Conservation (phyloP, 2,113 vertebrate genomes). For the Todiramphus chloris region DNA sequence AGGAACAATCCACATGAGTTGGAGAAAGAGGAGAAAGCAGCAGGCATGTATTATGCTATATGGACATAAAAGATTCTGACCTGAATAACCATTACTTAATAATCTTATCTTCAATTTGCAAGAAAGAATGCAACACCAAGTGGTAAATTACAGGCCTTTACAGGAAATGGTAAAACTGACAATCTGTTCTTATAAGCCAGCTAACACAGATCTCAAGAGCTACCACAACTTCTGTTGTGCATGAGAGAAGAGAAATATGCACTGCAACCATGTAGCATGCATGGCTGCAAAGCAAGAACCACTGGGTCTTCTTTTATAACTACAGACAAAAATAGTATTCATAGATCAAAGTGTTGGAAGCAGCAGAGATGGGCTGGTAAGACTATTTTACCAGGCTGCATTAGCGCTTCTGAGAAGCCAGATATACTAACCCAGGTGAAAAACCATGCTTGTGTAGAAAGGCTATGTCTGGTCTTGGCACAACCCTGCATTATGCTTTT, state of each 20-base stretch:
- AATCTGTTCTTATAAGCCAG: not conserved
- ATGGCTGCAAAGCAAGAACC: not conserved
- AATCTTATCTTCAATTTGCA: not conserved
- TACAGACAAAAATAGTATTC: not conserved
- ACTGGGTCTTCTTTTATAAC: not conserved
- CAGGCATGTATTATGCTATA: not conserved
- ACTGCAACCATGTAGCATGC: not conserved
- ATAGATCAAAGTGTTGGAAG: not conserved
- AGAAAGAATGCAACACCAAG: not conserved
- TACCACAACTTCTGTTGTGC: not conserved
- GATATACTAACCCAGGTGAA: not conserved
- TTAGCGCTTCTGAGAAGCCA: not conserved
- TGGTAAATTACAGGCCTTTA: not conserved
- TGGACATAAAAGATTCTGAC: not conserved
- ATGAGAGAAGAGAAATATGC: not conserved
- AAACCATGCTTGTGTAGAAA: not conserved
- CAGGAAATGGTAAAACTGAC: not conserved
- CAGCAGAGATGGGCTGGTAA: not conserved
- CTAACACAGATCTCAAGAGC: not conserved
- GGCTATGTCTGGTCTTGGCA: not conserved
- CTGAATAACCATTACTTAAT: not conserved
- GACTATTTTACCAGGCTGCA: not conserved
- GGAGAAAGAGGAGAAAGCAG: not conserved
- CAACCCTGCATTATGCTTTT: not conserved
- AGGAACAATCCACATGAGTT: not conserved